Conservation (phyloP, 2,888 invertebrate species). For the Harpalus rubripes region DNA sequence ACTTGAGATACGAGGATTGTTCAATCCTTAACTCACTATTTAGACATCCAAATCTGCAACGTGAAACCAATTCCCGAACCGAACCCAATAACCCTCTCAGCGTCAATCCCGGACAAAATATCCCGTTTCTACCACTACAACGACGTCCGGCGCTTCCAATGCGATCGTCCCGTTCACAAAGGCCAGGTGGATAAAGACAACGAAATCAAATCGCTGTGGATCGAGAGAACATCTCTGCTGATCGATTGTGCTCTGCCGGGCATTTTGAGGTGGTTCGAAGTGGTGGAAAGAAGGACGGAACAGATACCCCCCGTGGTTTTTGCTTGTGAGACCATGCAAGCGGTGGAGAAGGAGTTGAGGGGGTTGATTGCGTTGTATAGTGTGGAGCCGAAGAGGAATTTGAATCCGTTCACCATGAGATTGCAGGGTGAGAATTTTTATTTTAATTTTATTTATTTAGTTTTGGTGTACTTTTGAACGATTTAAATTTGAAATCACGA, state of each 20-base stretch:
- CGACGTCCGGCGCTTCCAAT: constrained; percentile 93
- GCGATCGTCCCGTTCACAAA: constrained; percentile 93
- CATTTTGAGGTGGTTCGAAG: constrained; percentile 96
- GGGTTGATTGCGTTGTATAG: constrained; percentile 90
- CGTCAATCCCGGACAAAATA: constrained; percentile 91
- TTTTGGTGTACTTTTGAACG: no score
- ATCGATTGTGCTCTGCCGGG: constrained; percentile 93
- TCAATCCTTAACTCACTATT: constrained; percentile 63
- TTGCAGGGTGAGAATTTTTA: constrained; percentile 76
- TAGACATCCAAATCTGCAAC: constrained; percentile 95
- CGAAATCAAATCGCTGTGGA: constrained; percentile 97
- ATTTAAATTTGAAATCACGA: no score
- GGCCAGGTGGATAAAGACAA: constrained; percentile 95
- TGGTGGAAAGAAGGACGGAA: constrained; percentile 85
- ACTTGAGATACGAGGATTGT: not conserved
- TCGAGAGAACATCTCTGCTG: constrained; percentile 92
- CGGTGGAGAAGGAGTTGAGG: constrained; percentile 91
- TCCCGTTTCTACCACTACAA: constrained; percentile 94
- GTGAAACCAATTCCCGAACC: constrained; percentile 93
- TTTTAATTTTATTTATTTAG: no score
- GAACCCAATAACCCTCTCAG: constrained; percentile 77
- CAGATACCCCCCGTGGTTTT: constrained; percentile 90
- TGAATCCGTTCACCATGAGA: constrained; percentile 95
- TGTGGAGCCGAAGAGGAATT: constrained; percentile 89
- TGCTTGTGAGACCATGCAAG: constrained; percentile 96